These are phyloP conservation scores for Acyrthosiphon pisum DNA, from an alignment of 1,140 invertebrate genomes.

Conservation along the genomic window DNA sequence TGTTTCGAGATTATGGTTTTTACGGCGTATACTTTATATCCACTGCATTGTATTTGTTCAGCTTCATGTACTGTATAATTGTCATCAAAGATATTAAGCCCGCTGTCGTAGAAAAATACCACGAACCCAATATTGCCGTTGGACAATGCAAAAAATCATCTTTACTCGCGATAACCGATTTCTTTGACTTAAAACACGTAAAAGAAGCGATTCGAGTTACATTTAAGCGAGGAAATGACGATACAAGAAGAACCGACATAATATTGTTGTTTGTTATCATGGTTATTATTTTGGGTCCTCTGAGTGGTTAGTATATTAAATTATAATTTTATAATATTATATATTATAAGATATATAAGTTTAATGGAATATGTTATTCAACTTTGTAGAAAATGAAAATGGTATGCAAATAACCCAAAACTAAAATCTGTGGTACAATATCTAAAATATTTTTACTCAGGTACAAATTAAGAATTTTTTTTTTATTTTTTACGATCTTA, in stretches of 20 bases:
- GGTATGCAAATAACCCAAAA: neutral
- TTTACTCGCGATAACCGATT: neutral
- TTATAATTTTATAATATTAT: neutral
- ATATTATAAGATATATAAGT: neutral
- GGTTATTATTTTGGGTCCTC: slow-evolving; percentile 18
- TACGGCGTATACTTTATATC: slow-evolving; percentile 79
- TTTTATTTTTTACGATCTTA: too few species aligned
- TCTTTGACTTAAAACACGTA: slow-evolving; percentile 34
- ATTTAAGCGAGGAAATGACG: neutral
- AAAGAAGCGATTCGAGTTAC: neutral
- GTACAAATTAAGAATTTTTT: too few species aligned
- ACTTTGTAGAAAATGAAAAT: neutral
- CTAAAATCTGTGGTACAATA: neutral
- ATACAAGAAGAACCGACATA: neutral
- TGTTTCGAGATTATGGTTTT: slow-evolving; percentile 74
- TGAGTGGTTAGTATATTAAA: slow-evolving; percentile 15
- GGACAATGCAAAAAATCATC: neutral
- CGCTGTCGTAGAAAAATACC: neutral
- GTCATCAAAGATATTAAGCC: neutral
- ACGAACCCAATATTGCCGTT: neutral
- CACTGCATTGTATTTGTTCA: slow-evolving; percentile 70
- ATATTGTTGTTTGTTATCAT: neutral
- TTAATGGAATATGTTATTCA: neutral
- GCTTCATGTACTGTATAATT: slow-evolving; percentile 37
- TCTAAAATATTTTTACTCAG: too few species aligned